Percentiles rank a stretch among this genome's conserved stretches.
Evolutionary conservation across 2,113 vertebrate species (phyloP).

Genomic region (Thunnus maccoyii): DNA sequence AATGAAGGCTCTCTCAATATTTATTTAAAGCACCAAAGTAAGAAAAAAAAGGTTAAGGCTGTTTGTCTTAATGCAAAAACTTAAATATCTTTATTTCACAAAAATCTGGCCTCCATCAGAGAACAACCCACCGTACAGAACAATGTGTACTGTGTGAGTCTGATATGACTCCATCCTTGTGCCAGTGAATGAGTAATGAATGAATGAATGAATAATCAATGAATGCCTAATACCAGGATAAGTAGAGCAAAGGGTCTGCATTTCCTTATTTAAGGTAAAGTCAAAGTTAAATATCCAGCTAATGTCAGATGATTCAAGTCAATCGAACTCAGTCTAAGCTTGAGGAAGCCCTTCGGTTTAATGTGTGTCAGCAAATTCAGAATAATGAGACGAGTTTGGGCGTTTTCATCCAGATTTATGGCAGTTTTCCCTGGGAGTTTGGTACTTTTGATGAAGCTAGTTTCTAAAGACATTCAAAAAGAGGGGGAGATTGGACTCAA

Average conservation of each 20-base stretch:
- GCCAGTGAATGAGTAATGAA: background rate
- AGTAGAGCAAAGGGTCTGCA: background rate
- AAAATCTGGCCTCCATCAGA: background rate
- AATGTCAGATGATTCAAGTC: background rate
- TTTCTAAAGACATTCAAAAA: too few species aligned
- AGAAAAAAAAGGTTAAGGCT: too few species aligned
- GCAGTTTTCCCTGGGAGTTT: too few species aligned
- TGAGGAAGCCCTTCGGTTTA: background rate
- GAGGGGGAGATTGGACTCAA: too few species aligned
- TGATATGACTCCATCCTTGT: conserved; percentile 8
- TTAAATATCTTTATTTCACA: background rate
- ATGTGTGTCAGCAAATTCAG: too few species aligned
- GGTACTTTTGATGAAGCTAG: too few species aligned
- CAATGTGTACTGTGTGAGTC: too few species aligned
- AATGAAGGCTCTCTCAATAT: too few species aligned
- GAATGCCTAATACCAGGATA: background rate
- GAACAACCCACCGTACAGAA: background rate
- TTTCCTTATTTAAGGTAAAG: background rate
- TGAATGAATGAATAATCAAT: background rate
- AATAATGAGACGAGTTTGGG: too few species aligned
- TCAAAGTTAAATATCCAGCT: background rate
- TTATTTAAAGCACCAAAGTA: too few species aligned
- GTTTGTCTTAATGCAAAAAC: too few species aligned
- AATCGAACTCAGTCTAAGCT: background rate
- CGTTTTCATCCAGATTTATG: too few species aligned